Conservation (phyloP, 2,113 vertebrate genomes). For the Clarias gariepinus region DNA sequence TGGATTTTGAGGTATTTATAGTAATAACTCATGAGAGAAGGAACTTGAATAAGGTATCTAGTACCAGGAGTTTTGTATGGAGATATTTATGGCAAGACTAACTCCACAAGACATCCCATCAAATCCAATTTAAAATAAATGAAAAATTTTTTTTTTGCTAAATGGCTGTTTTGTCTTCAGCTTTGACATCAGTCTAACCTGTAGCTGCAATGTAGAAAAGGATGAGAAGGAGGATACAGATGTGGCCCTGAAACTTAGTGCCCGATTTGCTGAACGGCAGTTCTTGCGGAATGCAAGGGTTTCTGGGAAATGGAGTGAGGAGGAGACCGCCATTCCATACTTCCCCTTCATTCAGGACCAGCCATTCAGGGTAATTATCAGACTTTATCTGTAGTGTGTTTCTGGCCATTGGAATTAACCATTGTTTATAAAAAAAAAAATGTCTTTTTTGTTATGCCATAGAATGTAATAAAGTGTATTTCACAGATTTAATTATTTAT, state of each 20-base stretch:
- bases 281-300: conserved; percentile 88
- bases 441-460: not conserved
- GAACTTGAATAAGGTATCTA: not conserved
- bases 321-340: conserved; percentile 87
- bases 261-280: conserved; percentile 87
- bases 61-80: not conserved
- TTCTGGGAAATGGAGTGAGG: conserved; percentile 88
- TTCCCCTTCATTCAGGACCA: conserved; percentile 98
- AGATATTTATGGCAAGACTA: not conserved
- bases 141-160: no score
- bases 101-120: not conserved
- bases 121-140: not conserved
- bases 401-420: not conserved
- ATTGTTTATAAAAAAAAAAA: no score
- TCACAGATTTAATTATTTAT: not conserved
- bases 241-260: conserved; percentile 93
- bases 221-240: conserved; percentile 73
- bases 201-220: conserved; percentile 79
- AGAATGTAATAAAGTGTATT: not conserved
- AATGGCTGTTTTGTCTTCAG: conserved; percentile 65
- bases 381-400: conserved; percentile 23
- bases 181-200: conserved; percentile 92
- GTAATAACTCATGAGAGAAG: not conserved
- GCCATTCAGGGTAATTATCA: conserved; percentile 88
- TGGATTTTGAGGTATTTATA: not conserved